Evolutionary conservation across 2,888 invertebrate species (phyloP), one percentile per base, ranked within the genome.

Genomic region (Trissonchulus sp.): DNA sequence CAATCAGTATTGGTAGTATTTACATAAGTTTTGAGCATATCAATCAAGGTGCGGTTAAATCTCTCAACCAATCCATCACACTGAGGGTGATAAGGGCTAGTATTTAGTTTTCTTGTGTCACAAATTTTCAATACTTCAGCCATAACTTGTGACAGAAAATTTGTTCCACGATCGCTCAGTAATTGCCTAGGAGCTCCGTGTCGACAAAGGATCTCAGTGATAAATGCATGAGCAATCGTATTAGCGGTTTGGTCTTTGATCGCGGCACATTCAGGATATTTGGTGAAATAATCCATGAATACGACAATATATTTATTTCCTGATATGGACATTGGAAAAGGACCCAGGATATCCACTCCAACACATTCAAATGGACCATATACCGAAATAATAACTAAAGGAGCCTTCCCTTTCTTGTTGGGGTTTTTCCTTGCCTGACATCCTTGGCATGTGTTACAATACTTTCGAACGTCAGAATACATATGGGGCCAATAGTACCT

Each of bases 181-280:
- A 71, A 31, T 8, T 30, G 34, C 31, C 3, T 18, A 30, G 71
- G 33, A 8, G 71, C 71, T 8, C 23, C 31, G n/a, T 71, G 71
- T 3, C 71, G 31, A 33, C 31, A 31, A 18, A 71, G 31, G 8
- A 71, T 35, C 34, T 30, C 35, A 2, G 31, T 35, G 31, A 71
- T 71, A n/a, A 71, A 71, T 8, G 35, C 34, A 31, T 71, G 28
- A 0, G 84, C 83, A 8, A 84, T 78, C 0, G 83, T 82, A 8
- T 76, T 77, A 0, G 84, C 80, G 68, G 79, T 80, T 31, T 81
- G 81, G 60, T 83, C 80, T 0, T 80, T 80, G 23, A 84, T 68
- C 1, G 84, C 79, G 31, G 83, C 38, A 68, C 79, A 78, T 78
- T 80, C 35, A 71, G 76, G 74, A 48, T 65, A 82, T 34, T 78